These are phyloP conservation scores for Acanthisitta chloris DNA, from an alignment of 2,113 vertebrate genomes.

Conservation along the genomic window DNA sequence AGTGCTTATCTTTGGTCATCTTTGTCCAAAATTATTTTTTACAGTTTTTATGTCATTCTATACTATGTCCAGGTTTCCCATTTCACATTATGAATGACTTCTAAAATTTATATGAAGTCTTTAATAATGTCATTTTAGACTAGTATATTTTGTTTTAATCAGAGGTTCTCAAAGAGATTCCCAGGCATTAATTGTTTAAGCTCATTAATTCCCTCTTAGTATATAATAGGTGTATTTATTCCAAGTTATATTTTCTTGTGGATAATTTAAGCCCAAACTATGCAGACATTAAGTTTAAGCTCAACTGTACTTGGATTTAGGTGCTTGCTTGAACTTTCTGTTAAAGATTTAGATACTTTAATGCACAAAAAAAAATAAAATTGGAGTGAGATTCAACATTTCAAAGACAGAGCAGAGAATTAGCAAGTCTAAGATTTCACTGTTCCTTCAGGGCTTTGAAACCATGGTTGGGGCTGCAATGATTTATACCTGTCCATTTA, in stretches of 20 bases:
- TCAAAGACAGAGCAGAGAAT: not conserved
- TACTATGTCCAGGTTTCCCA: not conserved
- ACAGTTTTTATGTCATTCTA: not conserved
- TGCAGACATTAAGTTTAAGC: not conserved
- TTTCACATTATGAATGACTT: not conserved
- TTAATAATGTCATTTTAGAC: not conserved
- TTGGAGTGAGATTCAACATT: not conserved
- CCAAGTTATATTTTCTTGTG: not conserved
- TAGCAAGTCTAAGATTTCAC: not conserved
- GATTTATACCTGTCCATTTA: not conserved
- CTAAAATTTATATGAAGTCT: not conserved
- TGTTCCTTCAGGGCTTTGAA: not conserved
- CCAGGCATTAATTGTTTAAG: not conserved
- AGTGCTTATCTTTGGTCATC: not conserved
- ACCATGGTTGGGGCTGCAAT: not conserved
- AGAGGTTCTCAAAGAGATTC: not conserved
- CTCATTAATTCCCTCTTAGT: not conserved
- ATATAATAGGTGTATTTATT: not conserved
- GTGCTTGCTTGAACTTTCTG: not conserved
- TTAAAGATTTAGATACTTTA: not conserved
- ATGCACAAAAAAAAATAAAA: not conserved
- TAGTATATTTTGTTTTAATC: not conserved
- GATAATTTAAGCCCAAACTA: not conserved
- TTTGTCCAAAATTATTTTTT: not conserved
- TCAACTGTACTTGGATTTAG: not conserved